A percentile compares a stretch with the other conserved stretches of the same genome.
These are phyloP conservation scores for Drosophila quinaria DNA, from an alignment of 2,888 invertebrate genomes.

Conservation along the genomic window DNA sequence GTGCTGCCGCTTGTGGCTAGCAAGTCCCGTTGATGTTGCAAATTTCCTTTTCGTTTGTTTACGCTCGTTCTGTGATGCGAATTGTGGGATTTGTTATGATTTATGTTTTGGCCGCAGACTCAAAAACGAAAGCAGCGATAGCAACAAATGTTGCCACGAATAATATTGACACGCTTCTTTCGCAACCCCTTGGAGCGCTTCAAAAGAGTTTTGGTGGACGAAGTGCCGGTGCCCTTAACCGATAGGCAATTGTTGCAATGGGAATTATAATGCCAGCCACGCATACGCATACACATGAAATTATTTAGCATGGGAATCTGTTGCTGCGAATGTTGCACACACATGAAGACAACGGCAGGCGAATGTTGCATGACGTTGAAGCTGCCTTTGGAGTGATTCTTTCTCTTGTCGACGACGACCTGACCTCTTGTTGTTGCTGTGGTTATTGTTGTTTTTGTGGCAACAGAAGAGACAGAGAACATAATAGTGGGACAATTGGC, in stretches of 20 bases:
- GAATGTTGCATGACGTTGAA: constrained; percentile 75
- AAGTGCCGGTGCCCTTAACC: constrained; percentile 21
- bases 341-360: constrained; percentile 71
- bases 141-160: constrained; percentile 41
- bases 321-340: constrained; percentile 73
- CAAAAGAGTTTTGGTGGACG: constrained; percentile 42
- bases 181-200: constrained; percentile 68
- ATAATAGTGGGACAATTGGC: constrained; percentile 62
- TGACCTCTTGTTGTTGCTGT: constrained; percentile 29
- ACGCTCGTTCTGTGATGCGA: constrained; percentile 11
- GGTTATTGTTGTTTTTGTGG: constrained; percentile 28
- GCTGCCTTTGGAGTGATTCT: constrained; percentile 34
- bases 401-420: constrained; percentile 24
- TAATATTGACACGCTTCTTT: constrained; percentile 57
- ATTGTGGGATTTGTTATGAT: constrained; percentile 22
- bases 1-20: constrained; percentile 65
- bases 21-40: constrained; percentile 66
- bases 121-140: constrained; percentile 56
- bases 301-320: constrained; percentile 70
- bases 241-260: constrained; percentile 29
- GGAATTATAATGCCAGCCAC: constrained; percentile 64
- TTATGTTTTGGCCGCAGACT: constrained; percentile 21
- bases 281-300: constrained; percentile 74
- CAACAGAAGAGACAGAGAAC: constrained; percentile 57
- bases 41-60: constrained; percentile 34